Evolutionary conservation across 2,113 vertebrate genomes (phyloP), one percentile per base, ranked within the genome.

Genomic region (Oncorhynchus mykiss): DNA sequence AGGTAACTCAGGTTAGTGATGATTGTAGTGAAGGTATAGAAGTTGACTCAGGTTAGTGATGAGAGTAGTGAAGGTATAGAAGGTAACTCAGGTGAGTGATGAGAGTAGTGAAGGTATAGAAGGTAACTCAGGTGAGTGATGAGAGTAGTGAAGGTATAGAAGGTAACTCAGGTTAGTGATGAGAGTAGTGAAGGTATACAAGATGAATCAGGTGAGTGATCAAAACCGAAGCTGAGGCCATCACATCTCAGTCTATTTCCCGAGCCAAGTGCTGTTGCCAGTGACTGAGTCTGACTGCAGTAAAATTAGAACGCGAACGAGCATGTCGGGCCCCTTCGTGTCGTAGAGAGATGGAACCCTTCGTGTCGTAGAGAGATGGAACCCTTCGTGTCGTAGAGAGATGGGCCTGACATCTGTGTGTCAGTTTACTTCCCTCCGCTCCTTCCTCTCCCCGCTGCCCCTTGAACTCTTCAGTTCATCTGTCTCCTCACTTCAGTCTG

Each of bases 321-420:
- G 57, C 57, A 31, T 4, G 5, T 68, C 73, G 75, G 59, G 75
- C 25, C 25, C 2, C 25, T 25, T 25, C 25, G 2, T 25, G 25
- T 25, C 2, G 25, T 25, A 25, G 25, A 25, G 25, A 25, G 25
- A 25, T 25, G 25, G 25, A 0, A 1, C 25, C 25, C 25, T 25
- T 25, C 1, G 25, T 25, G 25, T 25, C 25, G 1, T 2, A 25
- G 25, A 25, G 25, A 25, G 25, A 25, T 25, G 25, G 25, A 2
- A 2, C 25, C 25, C 62, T 27, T 22, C 45, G 73, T 71, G 81
- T 82, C 80, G 77, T 70, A 83, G 74, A 86, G 71, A 85, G 77
- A 83, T 82, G 74, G 82, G 62, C 49, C 54, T 88, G 84, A 87
- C 85, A 84, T 88, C 74, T 86, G 82, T 77, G 81, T 85, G 83